Conservation (phyloP, 2,888 invertebrate species). For the Drosophila birchii region DNA sequence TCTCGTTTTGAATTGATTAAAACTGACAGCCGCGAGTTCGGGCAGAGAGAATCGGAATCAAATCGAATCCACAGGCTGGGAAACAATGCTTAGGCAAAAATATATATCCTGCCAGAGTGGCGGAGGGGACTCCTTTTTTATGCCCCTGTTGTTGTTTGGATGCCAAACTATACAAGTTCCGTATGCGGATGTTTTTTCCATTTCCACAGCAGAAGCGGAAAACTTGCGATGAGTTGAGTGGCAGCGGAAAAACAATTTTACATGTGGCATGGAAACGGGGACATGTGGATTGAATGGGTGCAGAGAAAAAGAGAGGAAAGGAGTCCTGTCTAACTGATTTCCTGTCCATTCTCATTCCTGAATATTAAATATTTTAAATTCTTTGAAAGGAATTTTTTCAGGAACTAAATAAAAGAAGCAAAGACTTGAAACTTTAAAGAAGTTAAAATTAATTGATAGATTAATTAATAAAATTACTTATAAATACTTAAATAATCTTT, state of each 20-base stretch:
- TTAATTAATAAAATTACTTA: background rate
- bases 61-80: slow-evolving; percentile 31
- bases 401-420: background rate
- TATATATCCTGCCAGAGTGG: slow-evolving; percentile 10
- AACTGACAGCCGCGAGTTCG: slow-evolving; percentile 53
- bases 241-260: slow-evolving; percentile 54
- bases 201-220: slow-evolving; percentile 20
- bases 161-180: slow-evolving; percentile 27
- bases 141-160: slow-evolving; percentile 12
- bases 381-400: background rate
- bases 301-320: too few relatives aligned
- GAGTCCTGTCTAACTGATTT: slow-evolving; percentile 13
- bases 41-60: slow-evolving; percentile 1
- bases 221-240: slow-evolving; percentile 26
- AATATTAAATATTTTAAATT: slow-evolving; percentile 11
- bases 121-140: slow-evolving; percentile 19
- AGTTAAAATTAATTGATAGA: background rate
- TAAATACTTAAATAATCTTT: too few relatives aligned
- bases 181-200: slow-evolving; percentile 51
- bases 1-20: slow-evolving; percentile 68
- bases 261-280: slow-evolving; percentile 52
- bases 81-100: slow-evolving; percentile 51
- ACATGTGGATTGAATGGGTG: slow-evolving; percentile 2
- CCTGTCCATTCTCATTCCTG: slow-evolving; percentile 4
- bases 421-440: background rate